Base-by-base conservation (phyloP, 2,888 invertebrate species). In the Cephonodes hylas region DNA sequence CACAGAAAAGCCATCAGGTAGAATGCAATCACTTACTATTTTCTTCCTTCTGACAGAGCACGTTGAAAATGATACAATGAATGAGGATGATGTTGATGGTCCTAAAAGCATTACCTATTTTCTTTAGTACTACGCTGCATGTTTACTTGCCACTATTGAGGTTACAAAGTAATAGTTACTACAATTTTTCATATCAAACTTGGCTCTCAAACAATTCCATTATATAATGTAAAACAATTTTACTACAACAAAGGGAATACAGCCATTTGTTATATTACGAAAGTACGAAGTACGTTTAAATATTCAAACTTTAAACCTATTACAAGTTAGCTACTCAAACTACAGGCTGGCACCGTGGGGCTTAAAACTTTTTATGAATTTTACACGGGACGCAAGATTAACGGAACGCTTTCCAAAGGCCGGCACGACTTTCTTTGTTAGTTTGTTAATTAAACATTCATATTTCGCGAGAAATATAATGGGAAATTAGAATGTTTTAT, bases 301-400 rank as follows among this genome's bases (percentile, higher is more conserved):
- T 83, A 84, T 85, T 81, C 80, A 79, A 74, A 81, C 74, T 78
- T 80, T 86, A 85, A 86, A 86, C 85, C 85, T 85, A 86, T 86
- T 85, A 86, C 77, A 82, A 85, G 79, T 85, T 84, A 64, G 64
- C 71, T 77, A 80, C 80, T 81, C 80, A 53, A 53, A 53, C 53
- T 53, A 53, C 53, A 31, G 53, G 8, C 53, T 53, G 27, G 53
- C 69, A 74, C 67, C 67, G 67, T 61, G 67, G 70, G 71, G 78
- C 70, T 83, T 87, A 84, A 82, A 89, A 89, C 88, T 88, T 89
- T 89, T 89, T 87, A 85, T 83, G 77, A 89, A 86, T 89, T 89
- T 89, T 84, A 80, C 80, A 78, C 81, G 79, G 85, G 71, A 27
- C 31, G 53, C 74, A 73, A 84, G 84, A 88, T 85, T 84, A 82